Evolutionary conservation across 2,888 invertebrate genomes (phyloP), one percentile per base, ranked within the genome.

Genomic region (Argynnis bischoffii): DNA sequence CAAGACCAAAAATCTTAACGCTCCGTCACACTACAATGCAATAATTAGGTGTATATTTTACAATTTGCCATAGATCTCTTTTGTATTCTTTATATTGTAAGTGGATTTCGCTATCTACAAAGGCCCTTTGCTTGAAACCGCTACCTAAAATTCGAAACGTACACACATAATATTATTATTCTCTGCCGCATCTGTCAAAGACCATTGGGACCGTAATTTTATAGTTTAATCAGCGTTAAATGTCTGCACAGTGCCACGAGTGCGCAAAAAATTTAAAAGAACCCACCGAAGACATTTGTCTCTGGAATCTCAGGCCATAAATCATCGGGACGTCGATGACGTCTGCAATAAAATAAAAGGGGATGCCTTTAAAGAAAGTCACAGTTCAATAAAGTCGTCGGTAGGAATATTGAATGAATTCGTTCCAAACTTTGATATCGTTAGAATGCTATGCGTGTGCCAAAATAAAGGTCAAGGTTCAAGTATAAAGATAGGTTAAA

Each of bases 171-270:
- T 90, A 86, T 89, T 90, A 92, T 91, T 92, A 91, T 92, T 86
- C 85, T 78, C 78, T 77, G 89, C 89, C 89, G 85, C 92, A 92
- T 92, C 92, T 92, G 92, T 92, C 91, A 90, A 88, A 89, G 85
- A 82, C 83, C 86, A 84, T 87, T 88, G 86, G 86, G 87, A 88
- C 79, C 67, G 86, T 89, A 91, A 92, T 92, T 92, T 92, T 90
- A 92, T 92, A 92, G 92, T 92, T 91, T 92, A 92, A 92, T 92
- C 90, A 92, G 92, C 92, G 92, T 92, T 92, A 92, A 92, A 92
- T 92, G 87, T 83, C 83, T 81, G 85, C 85, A 90, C 81, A 86
- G 83, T 84, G 84, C 90, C 89, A 89, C 89, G 77, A 68, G 72
- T 16, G 75, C 71, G 76, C 76, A 83, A 86, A 89, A 81, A 79